Conservation (phyloP, 2,113 vertebrate species). For the Caranx ignobilis region DNA sequence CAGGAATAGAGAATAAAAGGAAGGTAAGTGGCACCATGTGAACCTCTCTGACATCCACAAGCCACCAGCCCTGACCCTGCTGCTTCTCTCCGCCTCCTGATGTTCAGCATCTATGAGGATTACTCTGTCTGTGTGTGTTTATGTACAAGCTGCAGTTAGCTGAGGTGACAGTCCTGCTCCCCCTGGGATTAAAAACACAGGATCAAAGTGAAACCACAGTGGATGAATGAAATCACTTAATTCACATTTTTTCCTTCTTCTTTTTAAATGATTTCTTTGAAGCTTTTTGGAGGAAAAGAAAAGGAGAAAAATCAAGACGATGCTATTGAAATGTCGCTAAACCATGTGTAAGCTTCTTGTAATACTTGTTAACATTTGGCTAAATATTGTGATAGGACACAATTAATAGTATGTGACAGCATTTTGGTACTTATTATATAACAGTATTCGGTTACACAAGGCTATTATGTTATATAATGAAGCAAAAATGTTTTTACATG, state of each 20-base stretch:
- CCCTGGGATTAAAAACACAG: neutral
- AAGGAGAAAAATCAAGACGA: neutral
- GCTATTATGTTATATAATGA: neutral
- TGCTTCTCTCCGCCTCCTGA: too few relatives aligned
- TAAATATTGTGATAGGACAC: neutral
- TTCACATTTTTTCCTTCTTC: neutral
- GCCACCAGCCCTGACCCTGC: neutral
- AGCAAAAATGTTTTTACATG: neutral
- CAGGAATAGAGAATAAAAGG: neutral
- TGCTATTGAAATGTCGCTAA: neutral
- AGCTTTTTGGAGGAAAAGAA: neutral
- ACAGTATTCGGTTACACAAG: neutral
- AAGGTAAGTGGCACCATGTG: neutral
- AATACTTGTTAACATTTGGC: neutral
- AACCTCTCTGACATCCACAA: neutral
- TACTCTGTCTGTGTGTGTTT: neutral
- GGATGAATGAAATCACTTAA: neutral
- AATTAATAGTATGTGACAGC: neutral
- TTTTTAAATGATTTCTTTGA: neutral
- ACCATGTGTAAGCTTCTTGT: neutral
- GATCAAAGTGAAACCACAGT: too few relatives aligned
- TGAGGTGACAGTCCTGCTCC: neutral
- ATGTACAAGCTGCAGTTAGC: neutral
- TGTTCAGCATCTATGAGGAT: neutral
- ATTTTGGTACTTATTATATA: neutral